A percentile compares a stretch with the other conserved stretches of the same genome.
phyloP scores from a whole-genome alignment of 2,797 vertebrate genomes.

The Brachyrhaphis roseni region DNA sequence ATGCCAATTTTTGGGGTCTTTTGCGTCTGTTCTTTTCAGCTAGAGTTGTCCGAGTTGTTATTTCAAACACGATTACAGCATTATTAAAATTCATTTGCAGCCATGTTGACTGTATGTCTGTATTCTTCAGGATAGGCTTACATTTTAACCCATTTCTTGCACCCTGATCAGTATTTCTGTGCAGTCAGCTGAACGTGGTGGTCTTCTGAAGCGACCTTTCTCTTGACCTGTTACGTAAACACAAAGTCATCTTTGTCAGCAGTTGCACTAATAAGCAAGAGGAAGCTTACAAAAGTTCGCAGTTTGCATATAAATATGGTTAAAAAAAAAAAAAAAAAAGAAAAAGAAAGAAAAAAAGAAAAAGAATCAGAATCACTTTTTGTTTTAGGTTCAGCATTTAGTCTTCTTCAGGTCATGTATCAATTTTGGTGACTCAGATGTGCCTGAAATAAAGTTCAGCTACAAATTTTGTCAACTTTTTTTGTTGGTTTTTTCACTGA shows the following conservation, averaged over 20 bases:
- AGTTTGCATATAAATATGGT: background rate
- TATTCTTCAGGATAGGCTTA: background rate
- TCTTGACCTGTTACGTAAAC: constrained; percentile 27
- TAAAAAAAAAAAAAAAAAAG: background rate
- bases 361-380: too few relatives aligned
- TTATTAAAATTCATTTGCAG: background rate
- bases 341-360: too few relatives aligned
- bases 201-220: constrained; percentile 18
- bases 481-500: too few relatives aligned
- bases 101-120: background rate
- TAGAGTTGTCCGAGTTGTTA: background rate
- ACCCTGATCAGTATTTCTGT: constrained; percentile 15
- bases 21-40: background rate
- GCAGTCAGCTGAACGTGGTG: constrained; percentile 8
- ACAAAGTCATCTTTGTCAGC: background rate
- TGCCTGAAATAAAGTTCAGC: background rate
- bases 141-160: constrained; percentile 22
- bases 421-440: background rate
- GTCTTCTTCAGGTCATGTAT: background rate
- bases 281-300: background rate
- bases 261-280: background rate
- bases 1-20: background rate
- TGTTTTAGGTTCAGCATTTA: background rate
- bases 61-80: background rate
- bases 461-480: background rate